These are phyloP conservation scores for Neogobius melanostomus DNA, from an alignment of 2,113 vertebrate genomes.

Conservation along the genomic window DNA sequence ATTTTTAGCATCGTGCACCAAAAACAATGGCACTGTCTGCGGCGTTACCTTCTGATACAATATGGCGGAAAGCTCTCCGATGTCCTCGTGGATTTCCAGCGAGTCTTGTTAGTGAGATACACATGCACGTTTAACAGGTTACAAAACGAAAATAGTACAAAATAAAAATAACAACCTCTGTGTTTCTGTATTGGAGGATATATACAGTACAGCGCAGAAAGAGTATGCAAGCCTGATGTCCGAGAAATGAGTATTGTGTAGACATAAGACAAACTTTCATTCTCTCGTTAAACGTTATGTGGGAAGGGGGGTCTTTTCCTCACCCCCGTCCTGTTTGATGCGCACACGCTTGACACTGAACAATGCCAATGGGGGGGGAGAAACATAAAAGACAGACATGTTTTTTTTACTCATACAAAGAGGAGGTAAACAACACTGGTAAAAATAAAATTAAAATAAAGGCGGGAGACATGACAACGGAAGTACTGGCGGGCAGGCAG, in stretches of 20 bases:
- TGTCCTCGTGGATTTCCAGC: constrained; percentile 14
- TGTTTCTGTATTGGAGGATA: constrained; percentile 17
- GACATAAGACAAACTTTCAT: constrained; percentile 18
- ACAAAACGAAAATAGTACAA: not conserved
- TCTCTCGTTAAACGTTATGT: constrained; percentile 33
- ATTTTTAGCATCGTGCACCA: constrained; percentile 20
- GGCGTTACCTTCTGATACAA: constrained; percentile 20
- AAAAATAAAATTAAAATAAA: constrained; percentile 62
- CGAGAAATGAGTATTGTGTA: constrained; percentile 32
- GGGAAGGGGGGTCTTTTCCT: constrained; percentile 32
- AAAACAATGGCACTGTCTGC: constrained; percentile 26
- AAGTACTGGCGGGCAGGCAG: constrained; percentile 68
- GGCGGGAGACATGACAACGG: constrained; percentile 63
- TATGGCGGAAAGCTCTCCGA: constrained; percentile 7
- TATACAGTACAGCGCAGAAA: constrained; percentile 8
- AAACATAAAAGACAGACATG: constrained; percentile 50
- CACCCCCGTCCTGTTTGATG: constrained; percentile 50
- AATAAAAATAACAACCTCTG: constrained; percentile 4
- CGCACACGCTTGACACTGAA: constrained; percentile 52
- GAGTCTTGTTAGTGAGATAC: constrained; percentile 16
- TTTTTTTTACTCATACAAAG: constrained; percentile 39
- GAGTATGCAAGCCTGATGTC: constrained; percentile 25
- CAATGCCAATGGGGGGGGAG: constrained; percentile 39
- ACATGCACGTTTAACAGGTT: constrained; percentile 11
- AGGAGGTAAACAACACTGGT: constrained; percentile 55